These are phyloP conservation scores for Alloscopus bannaensis DNA, from an alignment of 2,888 invertebrate genomes.

Conservation along the genomic window DNA sequence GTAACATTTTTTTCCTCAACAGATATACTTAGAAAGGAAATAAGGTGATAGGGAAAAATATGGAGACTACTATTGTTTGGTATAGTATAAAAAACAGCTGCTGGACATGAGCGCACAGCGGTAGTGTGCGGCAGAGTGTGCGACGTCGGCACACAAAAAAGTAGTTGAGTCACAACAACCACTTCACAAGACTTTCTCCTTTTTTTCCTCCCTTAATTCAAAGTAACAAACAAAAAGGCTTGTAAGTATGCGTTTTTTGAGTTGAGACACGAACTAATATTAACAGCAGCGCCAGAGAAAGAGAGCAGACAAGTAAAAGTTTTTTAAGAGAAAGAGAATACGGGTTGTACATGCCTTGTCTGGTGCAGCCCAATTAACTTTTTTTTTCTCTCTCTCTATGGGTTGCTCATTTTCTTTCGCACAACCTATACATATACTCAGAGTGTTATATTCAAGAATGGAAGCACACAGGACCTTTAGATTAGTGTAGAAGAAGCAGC, in stretches of 20 bases:
- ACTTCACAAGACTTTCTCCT: slow-evolving; percentile 42
- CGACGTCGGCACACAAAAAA: too few species aligned
- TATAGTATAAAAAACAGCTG: too few species aligned
- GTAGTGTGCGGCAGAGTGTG: too few species aligned
- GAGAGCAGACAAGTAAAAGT: slow-evolving; percentile 8
- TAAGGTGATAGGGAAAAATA: too few species aligned
- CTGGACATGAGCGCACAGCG: not conserved
- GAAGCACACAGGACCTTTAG: not conserved
- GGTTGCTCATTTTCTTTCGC: slow-evolving; percentile 48
- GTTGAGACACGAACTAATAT: slow-evolving; percentile 30
- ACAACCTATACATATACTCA: too few species aligned
- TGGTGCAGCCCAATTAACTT: slow-evolving; percentile 62
- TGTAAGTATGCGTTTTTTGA: not conserved
- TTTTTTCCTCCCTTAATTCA: slow-evolving; percentile 19
- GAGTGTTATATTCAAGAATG: slow-evolving; percentile 18
- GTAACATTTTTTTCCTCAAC: too few species aligned
- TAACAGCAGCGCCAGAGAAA: not conserved
- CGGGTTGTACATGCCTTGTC: slow-evolving; percentile 40
- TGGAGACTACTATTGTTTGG: too few species aligned
- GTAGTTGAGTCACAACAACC: slow-evolving; percentile 17
- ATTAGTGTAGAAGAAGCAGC: slow-evolving; percentile 34
- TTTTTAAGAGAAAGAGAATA: slow-evolving; percentile 10
- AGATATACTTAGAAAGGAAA: too few species aligned
- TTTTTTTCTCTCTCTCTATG: slow-evolving; percentile 61
- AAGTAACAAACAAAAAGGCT: slow-evolving; percentile 23